Conservation (phyloP, 2,888 invertebrate species). For the Noctuana brunneofusca region DNA sequence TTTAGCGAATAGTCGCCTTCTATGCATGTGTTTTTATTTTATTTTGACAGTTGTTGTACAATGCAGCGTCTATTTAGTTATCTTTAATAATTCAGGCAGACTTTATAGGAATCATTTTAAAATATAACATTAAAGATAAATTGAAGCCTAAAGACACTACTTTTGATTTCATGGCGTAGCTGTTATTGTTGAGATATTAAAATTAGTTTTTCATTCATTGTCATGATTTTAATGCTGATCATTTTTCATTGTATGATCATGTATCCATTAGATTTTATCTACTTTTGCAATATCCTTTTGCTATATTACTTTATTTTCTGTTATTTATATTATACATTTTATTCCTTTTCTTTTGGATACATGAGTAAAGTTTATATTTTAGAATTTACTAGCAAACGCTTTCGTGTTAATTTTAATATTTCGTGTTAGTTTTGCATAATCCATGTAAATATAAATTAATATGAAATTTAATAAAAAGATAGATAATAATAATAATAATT, state of each 20-base stretch:
- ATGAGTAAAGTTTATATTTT: constrained; percentile 14
- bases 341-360: constrained; percentile 13
- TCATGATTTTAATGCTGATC: constrained; percentile 22
- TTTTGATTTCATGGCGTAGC: background rate
- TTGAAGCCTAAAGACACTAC: background rate
- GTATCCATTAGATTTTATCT: constrained; percentile 24
- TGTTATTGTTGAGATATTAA: constrained; percentile 1
- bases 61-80: background rate
- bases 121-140: too few relatives aligned
- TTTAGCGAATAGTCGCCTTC: background rate
- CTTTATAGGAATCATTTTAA: background rate
- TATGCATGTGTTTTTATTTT: background rate
- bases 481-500: too few relatives aligned
- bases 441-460: constrained; percentile 2
- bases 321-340: background rate
- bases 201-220: constrained; percentile 2
- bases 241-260: constrained; percentile 14
- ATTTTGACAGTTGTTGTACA: background rate
- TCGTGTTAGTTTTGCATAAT: background rate
- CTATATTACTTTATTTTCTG: background rate
- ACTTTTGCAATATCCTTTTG: constrained; percentile 16
- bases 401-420: constrained; percentile 23
- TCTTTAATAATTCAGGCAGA: background rate
- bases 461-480: constrained; percentile 1
- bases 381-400: constrained; percentile 18